These are phyloP conservation scores for Stigmatopora nigra DNA, from an alignment of 2,113 vertebrate species.

Conservation along the genomic window DNA sequence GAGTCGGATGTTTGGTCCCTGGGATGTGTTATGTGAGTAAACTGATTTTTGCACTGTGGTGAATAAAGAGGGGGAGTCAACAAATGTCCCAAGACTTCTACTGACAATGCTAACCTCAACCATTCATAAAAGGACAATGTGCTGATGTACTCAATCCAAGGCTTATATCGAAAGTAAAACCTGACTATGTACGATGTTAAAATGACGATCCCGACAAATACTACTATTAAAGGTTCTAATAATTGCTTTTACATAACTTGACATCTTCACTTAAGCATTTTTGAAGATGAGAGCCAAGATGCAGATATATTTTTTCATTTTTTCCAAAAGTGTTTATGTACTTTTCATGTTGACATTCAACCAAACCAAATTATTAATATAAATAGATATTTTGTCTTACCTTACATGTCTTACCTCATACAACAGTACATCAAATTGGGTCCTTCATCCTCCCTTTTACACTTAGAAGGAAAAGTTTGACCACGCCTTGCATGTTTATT, in stretches of 20 bases:
- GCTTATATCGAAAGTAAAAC: neutral
- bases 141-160: neutral
- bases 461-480: neutral
- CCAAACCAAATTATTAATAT: too few species aligned
- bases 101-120: neutral
- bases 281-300: too few species aligned
- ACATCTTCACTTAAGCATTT: too few species aligned
- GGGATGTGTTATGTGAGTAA: constrained; percentile 92
- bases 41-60: neutral
- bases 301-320: too few species aligned
- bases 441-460: neutral
- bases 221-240: neutral
- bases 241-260: neutral
- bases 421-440: too few species aligned
- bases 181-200: neutral
- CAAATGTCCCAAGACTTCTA: neutral
- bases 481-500: neutral
- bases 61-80: neutral
- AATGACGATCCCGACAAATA: neutral
- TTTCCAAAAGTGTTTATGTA: too few species aligned
- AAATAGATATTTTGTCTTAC: too few species aligned
- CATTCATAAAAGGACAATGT: neutral
- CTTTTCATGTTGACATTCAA: too few species aligned
- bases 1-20: constrained; percentile 96
- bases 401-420: too few species aligned